Conservation (phyloP, 2,113 vertebrate genomes). For the Thermophis baileyi region DNA sequence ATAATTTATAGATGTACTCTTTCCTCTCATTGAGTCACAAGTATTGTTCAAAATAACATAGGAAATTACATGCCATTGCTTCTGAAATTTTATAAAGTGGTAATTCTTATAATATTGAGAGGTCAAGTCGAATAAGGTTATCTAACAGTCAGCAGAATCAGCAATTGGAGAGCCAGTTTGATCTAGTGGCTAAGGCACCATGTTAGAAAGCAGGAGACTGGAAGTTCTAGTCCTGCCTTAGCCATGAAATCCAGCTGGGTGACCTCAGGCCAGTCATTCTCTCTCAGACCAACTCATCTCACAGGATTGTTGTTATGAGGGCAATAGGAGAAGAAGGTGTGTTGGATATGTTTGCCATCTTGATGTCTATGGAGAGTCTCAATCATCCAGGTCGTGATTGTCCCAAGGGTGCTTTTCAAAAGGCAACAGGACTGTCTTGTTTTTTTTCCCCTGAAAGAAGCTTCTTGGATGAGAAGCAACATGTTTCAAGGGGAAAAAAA, state of each 20-base stretch:
- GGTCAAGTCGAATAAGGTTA: neutral
- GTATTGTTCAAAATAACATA: neutral
- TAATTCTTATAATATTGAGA: neutral
- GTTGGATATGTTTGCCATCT: neutral
- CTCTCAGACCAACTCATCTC: neutral
- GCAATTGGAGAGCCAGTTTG: neutral
- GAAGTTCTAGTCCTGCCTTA: neutral
- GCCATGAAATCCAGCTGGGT: neutral
- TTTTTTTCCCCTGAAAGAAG: no score
- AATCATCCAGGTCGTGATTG: neutral
- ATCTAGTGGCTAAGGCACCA: neutral
- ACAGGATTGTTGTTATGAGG: neutral
- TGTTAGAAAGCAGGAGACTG: neutral
- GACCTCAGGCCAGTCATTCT: neutral
- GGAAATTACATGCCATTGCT: neutral
- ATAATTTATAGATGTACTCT: neutral
- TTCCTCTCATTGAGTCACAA: neutral
- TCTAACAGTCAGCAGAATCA: neutral
- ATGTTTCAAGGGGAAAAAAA: neutral
- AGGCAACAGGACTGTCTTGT: neutral
- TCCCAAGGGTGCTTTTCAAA: neutral
- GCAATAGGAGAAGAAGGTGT: neutral
- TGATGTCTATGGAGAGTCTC: neutral
- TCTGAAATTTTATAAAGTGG: neutral
- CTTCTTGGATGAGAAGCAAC: neutral